Evolutionary conservation across 2,797 vertebrate genomes (phyloP).

Genomic region (Sphenodon punctatus): DNA sequence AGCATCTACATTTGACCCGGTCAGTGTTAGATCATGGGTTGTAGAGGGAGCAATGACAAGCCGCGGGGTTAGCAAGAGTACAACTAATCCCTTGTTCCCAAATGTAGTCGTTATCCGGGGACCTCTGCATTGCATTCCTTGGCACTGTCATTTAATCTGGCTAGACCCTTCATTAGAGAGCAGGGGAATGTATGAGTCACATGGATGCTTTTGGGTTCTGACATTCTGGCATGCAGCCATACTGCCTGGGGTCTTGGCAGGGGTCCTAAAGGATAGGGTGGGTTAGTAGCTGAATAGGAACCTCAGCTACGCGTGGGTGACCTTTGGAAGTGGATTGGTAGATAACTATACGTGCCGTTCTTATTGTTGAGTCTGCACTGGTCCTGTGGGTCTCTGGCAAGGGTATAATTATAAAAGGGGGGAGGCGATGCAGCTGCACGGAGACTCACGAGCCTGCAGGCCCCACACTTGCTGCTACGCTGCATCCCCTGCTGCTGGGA

Average conservation of each 20-base stretch:
- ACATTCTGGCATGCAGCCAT: background rate
- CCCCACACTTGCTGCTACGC: too few relatives aligned
- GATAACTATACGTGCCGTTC: too few relatives aligned
- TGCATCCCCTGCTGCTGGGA: too few relatives aligned
- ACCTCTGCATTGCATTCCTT: rapidly evolving
- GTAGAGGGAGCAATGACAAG: background rate
- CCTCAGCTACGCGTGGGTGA: too few relatives aligned
- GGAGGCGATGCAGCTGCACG: too few relatives aligned
- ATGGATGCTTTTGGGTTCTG: background rate
- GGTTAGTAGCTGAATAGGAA: background rate
- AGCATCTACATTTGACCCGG: background rate
- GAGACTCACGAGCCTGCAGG: too few relatives aligned
- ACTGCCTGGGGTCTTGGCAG: background rate
- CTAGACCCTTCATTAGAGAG: background rate
- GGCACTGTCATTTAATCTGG: background rate
- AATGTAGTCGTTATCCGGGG: background rate
- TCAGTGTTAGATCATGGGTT: background rate
- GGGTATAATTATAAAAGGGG: too few relatives aligned
- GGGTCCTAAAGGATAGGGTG: background rate
- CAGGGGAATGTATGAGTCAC: background rate
- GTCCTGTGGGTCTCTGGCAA: too few relatives aligned
- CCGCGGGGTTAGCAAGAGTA: background rate
- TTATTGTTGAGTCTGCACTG: background rate
- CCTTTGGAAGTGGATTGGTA: too few relatives aligned
- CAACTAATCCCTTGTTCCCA: background rate